phyloP scores from a whole-genome alignment of 2,113 vertebrate genomes.

The Plotosus lineatus region DNA sequence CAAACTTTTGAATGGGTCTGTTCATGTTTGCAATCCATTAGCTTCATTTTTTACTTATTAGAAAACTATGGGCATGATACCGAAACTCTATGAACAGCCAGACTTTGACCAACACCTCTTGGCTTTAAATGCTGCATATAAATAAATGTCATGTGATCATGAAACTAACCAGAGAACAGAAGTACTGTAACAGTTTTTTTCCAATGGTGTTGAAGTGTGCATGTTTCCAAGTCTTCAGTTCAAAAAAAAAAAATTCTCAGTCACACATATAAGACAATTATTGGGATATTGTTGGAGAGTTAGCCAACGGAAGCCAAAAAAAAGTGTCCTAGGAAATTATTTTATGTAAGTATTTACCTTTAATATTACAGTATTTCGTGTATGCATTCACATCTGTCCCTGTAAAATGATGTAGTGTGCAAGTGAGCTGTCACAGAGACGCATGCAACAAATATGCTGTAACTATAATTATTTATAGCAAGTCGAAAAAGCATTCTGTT shows the following conservation, averaged over 20 bases:
- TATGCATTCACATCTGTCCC: background rate
- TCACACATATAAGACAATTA: background rate
- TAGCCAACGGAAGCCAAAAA: background rate
- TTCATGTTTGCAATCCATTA: background rate
- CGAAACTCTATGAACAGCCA: background rate
- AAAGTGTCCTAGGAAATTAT: background rate
- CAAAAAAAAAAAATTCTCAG: background rate
- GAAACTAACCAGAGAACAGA: background rate
- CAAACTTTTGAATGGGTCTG: too few relatives aligned
- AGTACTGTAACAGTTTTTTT: background rate
- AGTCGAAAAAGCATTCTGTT: too few relatives aligned
- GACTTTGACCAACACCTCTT: background rate
- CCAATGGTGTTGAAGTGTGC: background rate
- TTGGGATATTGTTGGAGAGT: background rate
- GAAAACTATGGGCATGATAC: background rate
- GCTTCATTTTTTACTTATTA: background rate
- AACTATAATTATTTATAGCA: too few relatives aligned
- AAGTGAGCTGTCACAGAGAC: background rate
- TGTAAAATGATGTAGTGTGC: background rate
- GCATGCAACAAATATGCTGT: background rate
- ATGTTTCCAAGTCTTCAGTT: background rate
- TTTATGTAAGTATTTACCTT: background rate
- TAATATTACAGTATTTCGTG: background rate
- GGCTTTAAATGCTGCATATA: background rate
- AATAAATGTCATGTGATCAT: slow-evolving; percentile 7